phyloP scores from a whole-genome alignment of 2,888 invertebrate genomes.

The Dasysyrphus albostriatus region DNA sequence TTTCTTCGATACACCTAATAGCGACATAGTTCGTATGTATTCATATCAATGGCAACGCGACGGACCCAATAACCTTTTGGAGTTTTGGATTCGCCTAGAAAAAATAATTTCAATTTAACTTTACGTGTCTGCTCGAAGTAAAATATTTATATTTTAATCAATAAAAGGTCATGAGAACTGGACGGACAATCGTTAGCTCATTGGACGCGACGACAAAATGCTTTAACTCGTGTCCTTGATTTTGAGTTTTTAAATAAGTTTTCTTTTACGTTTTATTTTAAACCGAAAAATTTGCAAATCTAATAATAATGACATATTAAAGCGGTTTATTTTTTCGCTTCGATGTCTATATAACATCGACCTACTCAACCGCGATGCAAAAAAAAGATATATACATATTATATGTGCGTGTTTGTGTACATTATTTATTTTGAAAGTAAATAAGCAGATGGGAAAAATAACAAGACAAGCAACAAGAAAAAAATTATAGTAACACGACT shows the following conservation, averaged over 20 bases:
- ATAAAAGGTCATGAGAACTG: slow-evolving; percentile 42
- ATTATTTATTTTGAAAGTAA: slow-evolving; percentile 23
- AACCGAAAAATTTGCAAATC: slow-evolving; percentile 15
- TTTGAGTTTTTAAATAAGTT: slow-evolving; percentile 16
- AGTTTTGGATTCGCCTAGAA: slow-evolving; percentile 4
- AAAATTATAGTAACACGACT: slow-evolving; percentile 7
- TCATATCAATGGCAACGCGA: background rate
- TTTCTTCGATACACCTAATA: background rate
- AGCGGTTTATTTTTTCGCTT: background rate
- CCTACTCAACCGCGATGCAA: slow-evolving; percentile 29
- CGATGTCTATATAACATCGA: background rate
- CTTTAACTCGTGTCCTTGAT: slow-evolving; percentile 45
- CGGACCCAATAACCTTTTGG: background rate
- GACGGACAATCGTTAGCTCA: slow-evolving; percentile 23
- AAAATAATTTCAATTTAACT: background rate
- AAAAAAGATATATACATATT: background rate
- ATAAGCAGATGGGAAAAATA: slow-evolving; percentile 29
- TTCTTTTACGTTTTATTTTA: background rate
- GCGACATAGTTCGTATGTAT: background rate
- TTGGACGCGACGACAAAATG: background rate
- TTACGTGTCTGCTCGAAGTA: background rate
- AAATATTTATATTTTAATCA: slow-evolving; percentile 16
- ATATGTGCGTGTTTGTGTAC: slow-evolving; percentile 4
- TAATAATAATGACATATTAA: slow-evolving; percentile 42
- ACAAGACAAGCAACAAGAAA: slow-evolving; percentile 14